phyloP scores from a whole-genome alignment of 2,797 vertebrate species.

The Periparus ater region DNA sequence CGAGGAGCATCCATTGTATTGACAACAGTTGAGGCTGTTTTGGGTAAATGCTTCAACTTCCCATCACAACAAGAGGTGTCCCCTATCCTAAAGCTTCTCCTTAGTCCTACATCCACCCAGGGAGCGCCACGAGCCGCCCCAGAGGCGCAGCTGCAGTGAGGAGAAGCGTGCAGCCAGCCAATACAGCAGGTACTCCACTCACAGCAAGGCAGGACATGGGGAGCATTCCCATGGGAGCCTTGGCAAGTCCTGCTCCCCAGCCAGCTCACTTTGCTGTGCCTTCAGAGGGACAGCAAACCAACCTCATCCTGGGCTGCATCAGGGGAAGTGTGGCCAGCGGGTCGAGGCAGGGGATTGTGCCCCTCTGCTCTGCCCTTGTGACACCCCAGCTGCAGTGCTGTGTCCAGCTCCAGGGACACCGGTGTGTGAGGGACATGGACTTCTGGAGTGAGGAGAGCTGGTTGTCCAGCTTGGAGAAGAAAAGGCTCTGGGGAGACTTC shows the following conservation, averaged over 20 bases:
- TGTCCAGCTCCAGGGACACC: not conserved
- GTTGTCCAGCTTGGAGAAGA: not conserved
- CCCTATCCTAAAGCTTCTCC: not conserved
- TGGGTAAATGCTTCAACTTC: not conserved
- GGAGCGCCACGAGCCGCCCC: not conserved
- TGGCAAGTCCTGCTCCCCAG: not conserved
- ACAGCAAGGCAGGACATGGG: not conserved
- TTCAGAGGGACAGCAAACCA: not conserved
- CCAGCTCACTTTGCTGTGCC: not conserved
- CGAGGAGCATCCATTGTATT: not conserved
- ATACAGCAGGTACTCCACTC: not conserved
- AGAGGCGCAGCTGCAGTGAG: not conserved
- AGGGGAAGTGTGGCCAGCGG: not conserved
- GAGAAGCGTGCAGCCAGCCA: too few relatives aligned
- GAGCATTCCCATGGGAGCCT: not conserved
- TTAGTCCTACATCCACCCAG: rapidly evolving
- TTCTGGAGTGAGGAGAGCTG: not conserved
- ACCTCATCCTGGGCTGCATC: not conserved
- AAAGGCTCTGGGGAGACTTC: not conserved
- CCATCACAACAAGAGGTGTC: not conserved
- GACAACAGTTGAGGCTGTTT: not conserved
- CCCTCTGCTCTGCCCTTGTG: too few relatives aligned
- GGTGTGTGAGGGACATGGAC: not conserved
- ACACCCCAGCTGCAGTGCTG: not conserved
- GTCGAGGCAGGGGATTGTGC: not conserved